Base-by-base conservation (phyloP, 2,888 invertebrate genomes). In the Melanotus villosus region DNA sequence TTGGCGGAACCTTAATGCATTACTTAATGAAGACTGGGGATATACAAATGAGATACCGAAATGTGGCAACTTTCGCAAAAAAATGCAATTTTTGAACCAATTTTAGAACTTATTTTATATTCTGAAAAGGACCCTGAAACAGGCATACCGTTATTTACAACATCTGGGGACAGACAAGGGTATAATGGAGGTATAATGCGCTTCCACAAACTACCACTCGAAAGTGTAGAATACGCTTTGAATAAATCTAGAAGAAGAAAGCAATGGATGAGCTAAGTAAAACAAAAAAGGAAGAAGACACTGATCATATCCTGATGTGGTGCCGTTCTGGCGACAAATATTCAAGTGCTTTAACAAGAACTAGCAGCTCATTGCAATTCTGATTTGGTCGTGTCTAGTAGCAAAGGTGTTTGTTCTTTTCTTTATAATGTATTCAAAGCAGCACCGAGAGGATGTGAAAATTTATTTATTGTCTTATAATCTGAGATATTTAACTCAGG, bases 321-420 rank as follows among this genome's bases (percentile, higher is more conserved):
- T 63, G 69, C 67, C 68, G 52, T 64, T 70, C 65, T 64, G 73
- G 70, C 73, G 71, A 72, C 71, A 68, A 69, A 63, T 62, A 66
- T 66, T 66, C 58, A 66, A 70, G 66, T 62, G 64, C 43, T 68
- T 36, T n/a, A n/a, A 41, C 60, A 34, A 60, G 58, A 68, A 65
- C 56, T 34, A 45, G 16, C 41, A 65, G 67, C 73, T 75, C 73
- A 75, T 75, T 75, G 75, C 75, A 75, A 75, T 75, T 75, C 75
- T 71, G 72, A 73, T 75, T 72, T 63, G 54, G 69, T 71, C 59
- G 59, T 65, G 75, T 75, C 75, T 75, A 70, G 65, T 38, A 58
- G 57, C 69, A 68, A 66, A 73, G 70, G 73, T 72, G 74, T 74
- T 74, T 73, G 68, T 68, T 60, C 60, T 30, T 30, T 18, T 54